These are phyloP conservation scores for Anas platyrhynchos DNA, from an alignment of 2,113 vertebrate genomes.

Conservation along the genomic window DNA sequence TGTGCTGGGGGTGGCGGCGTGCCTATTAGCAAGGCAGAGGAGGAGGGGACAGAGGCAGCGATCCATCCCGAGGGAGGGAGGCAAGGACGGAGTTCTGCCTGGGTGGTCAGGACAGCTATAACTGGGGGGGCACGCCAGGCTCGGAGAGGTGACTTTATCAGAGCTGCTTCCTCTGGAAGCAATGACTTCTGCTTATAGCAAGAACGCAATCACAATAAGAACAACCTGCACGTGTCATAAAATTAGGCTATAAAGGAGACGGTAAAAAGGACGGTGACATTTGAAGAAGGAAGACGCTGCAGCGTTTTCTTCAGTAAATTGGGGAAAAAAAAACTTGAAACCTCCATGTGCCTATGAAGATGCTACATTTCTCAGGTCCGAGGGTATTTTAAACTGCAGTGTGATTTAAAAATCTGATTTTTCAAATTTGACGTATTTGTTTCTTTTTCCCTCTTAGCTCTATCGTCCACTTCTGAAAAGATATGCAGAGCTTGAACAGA, in stretches of 20 bases:
- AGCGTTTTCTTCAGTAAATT: not conserved
- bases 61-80: constrained; percentile 37
- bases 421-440: not conserved
- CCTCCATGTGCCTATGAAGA: not conserved
- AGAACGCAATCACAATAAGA: not conserved
- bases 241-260: constrained; percentile 45
- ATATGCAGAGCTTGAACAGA: constrained; percentile 76
- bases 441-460: constrained; percentile 68
- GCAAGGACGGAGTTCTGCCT: constrained; percentile 65
- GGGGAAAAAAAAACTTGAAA: not conserved
- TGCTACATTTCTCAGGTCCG: not conserved
- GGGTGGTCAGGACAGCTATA: constrained; percentile 27
- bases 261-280: not conserved
- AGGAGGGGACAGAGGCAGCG: constrained; percentile 39
- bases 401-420: constrained; percentile 19
- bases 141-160: constrained; percentile 46
- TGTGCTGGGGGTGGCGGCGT: not conserved
- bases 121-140: not conserved
- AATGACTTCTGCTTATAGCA: constrained; percentile 42
- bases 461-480: constrained; percentile 75
- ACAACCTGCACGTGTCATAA: not conserved
- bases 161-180: constrained; percentile 29
- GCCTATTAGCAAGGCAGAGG: not conserved
- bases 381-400: not conserved
- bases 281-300: not conserved